Evolutionary conservation across 2,888 invertebrate genomes (phyloP), one percentile per base, ranked within the genome.

Genomic region (Aplocera efformata): DNA sequence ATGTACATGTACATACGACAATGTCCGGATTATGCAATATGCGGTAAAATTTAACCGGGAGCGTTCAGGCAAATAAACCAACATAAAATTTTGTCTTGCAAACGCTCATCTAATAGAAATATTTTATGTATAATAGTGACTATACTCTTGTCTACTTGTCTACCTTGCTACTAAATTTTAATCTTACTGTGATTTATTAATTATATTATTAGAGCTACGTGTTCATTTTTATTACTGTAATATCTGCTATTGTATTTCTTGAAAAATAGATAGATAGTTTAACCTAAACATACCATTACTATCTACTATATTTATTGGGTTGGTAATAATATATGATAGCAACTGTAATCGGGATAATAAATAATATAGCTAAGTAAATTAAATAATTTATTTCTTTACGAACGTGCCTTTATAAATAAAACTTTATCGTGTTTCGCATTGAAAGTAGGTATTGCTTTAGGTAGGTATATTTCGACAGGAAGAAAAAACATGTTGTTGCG

Each of bases 391-490:
- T 69, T 76, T 68, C 67, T 60, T 76, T 72, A 74, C 66, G 63
- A 45, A 76, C 64, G 86, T 86, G 86, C 86, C 81, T 60, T 79
- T 77, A 74, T 73, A 68, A 77, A 67, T 76, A 71, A 77, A 77
- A 70, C 60, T 72, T 75, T 80, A 81, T 77, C 71, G 84, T 85
- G 84, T 79, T 59, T 62, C 61, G 62, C 67, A 66, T 68, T 67
- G 60, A 48, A 38, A 38, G 24, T 44, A 48, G 10, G 9, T 81
- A 82, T 79, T 81, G 81, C 78, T 79, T 77, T 72, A 17, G 13
- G 13, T 72, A n/a, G n/a, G n/a, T n/a, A n/a, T n/a, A 69, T 69
- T 69, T 72, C 60, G 60, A 71, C 74, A 66, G 60, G 69, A 68
- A 72, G 63, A 63, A 70, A 67, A 78, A 63, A 65, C 73, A 67